phyloP scores from a whole-genome alignment of 2,113 vertebrate species.

The Toxotes jaculatrix region DNA sequence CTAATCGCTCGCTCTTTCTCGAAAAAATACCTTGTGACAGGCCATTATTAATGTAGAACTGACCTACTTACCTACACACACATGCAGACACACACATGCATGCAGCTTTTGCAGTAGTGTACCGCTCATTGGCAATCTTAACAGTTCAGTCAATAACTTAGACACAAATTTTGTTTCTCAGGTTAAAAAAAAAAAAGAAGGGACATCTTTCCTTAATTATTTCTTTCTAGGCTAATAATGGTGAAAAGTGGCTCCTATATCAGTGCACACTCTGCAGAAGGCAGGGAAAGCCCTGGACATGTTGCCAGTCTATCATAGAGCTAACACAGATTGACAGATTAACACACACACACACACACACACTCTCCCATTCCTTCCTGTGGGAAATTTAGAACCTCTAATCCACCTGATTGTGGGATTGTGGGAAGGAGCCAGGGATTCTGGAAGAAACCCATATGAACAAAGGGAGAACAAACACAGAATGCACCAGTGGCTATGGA shows the following conservation, averaged over 20 bases:
- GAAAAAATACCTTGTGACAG: slow-evolving; percentile 63
- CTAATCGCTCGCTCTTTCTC: slow-evolving; percentile 29
- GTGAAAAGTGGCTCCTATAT: slow-evolving; percentile 10
- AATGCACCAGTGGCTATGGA: slow-evolving; percentile 4
- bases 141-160: slow-evolving; percentile 27
- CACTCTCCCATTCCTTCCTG: slow-evolving; percentile 46
- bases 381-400: slow-evolving; percentile 72
- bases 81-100: slow-evolving; percentile 6
- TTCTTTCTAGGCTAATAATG: slow-evolving; percentile 28
- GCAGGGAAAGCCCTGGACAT: slow-evolving; percentile 68
- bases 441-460: slow-evolving; percentile 25
- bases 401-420: slow-evolving; percentile 67
- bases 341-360: slow-evolving; percentile 31
- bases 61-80: slow-evolving; percentile 57
- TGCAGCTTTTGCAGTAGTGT: background rate
- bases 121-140: background rate
- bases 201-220: slow-evolving; percentile 6
- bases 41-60: slow-evolving; percentile 74
- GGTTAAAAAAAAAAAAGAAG: background rate
- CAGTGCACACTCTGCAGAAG: slow-evolving; percentile 54
- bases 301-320: slow-evolving; percentile 64
- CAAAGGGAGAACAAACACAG: slow-evolving; percentile 33
- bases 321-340: slow-evolving; percentile 77
- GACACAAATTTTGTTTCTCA: slow-evolving; percentile 22
- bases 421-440: slow-evolving; percentile 32